These are phyloP conservation scores for Speoplatyrhinus poulsoni DNA, from an alignment of 2,113 vertebrate genomes.

Conservation along the genomic window DNA sequence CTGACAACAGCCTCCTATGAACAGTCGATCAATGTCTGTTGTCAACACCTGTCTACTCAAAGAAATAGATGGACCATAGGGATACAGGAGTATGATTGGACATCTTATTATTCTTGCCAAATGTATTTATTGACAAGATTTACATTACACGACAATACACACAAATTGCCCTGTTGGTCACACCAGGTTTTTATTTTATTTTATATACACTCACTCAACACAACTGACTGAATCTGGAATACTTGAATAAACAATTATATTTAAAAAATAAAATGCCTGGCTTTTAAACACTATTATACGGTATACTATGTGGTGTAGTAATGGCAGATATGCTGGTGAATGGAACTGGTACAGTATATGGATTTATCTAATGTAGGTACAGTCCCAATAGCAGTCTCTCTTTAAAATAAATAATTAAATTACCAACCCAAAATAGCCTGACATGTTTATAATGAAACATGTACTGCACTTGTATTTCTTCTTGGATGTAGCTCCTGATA, in stretches of 20 bases:
- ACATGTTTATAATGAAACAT: too few relatives aligned
- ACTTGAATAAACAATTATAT: slow-evolving; percentile 29
- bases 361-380: slow-evolving; percentile 16
- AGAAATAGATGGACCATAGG: slow-evolving; percentile 9
- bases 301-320: slow-evolving; percentile 35
- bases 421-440: too few relatives aligned
- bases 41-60: neutral
- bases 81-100: slow-evolving; percentile 14
- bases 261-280: slow-evolving; percentile 19
- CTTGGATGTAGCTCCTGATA: too few relatives aligned
- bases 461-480: too few relatives aligned
- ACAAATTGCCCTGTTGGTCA: slow-evolving; percentile 33
- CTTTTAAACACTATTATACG: slow-evolving; percentile 26
- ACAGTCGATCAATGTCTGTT: slow-evolving; percentile 14
- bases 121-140: slow-evolving; percentile 69
- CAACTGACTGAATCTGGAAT: slow-evolving; percentile 2
- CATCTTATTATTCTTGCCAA: slow-evolving; percentile 65
- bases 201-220: slow-evolving; percentile 33
- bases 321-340: slow-evolving; percentile 12
- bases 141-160: slow-evolving; percentile 60
- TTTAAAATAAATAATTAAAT: neutral
- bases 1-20: slow-evolving; percentile 27
- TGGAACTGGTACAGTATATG: slow-evolving; percentile 8
- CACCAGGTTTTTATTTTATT: slow-evolving; percentile 27
- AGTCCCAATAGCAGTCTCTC: slow-evolving; percentile 21